Base-by-base conservation (phyloP, 2,888 invertebrate genomes). In the Drosophila fungiperda region DNA sequence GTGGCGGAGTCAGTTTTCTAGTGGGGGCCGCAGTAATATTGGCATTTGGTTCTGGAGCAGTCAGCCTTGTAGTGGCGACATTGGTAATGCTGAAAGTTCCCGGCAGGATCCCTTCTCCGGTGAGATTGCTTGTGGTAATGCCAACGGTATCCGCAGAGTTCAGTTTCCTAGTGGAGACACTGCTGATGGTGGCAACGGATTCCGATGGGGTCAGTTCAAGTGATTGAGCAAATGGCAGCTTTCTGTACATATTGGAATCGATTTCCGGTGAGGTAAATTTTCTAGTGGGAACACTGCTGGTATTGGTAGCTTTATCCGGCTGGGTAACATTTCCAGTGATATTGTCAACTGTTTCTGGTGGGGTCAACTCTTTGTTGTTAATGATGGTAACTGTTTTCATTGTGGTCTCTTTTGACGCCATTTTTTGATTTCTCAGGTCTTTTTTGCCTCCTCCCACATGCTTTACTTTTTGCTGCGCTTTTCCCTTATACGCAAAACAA, bases 1-100 rank as follows among this genome's bases (percentile, higher is more conserved):
- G 0, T 3, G 80, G 86, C 3, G 89, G 89, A 3, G 70, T 78
- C 1, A 35, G 1, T 2, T 40, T 77, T 52, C 3, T 2, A 50
- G 5, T 17, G 11, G 8, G 3, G 0, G 15, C 4, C 15, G 7
- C 8, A 17, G 2, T 20, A 2, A 45, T 3, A 8, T 45, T 45
- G 1, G 6, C 9, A 15, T 9, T 15, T 53, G 17, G 0, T 54
- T 36, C 11, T 23, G 15, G 23, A 23, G 45, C 23, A 58, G 50
- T 29, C 9, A 36, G 48, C 33, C 20, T 17, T 17, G 15, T 9
- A 33, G 20, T n/a, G 50, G 1, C 20, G 20, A 7, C 12, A 20
- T 45, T 45, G 20, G 20, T 45, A 20, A 45, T 20, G 15, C 20
- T 45, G 20, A 3, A 12, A 23, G 7, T 12, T 20, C 12, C 12